Conservation (phyloP, 92 coral and sea anemone genomes). For the Metridium senile region DNA sequence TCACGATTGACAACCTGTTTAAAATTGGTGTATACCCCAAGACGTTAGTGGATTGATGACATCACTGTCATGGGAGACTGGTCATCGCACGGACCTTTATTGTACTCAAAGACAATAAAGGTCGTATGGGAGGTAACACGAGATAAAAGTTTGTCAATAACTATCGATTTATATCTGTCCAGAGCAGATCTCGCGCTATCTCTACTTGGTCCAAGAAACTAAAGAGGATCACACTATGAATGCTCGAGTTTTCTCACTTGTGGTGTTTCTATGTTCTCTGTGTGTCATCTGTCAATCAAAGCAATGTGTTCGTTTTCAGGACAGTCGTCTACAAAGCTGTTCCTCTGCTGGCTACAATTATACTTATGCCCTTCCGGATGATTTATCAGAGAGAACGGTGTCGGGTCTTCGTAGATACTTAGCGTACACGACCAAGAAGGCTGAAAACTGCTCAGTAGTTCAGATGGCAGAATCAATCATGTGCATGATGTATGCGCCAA, state of each 20-base stretch:
- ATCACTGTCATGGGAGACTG: no score
- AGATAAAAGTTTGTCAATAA: no score
- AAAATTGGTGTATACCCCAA: no score
- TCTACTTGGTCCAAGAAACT: neutral
- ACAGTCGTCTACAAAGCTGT: slow-evolving; percentile 29
- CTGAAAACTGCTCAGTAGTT: slow-evolving; percentile 24
- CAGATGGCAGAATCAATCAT: slow-evolving; percentile 32
- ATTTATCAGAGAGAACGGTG: slow-evolving; percentile 1
- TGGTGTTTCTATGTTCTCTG: neutral
- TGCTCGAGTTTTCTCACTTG: neutral
- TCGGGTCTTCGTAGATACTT: neutral
- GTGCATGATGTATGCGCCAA: slow-evolving; percentile 26
- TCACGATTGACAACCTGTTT: no score
- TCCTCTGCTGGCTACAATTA: slow-evolving; percentile 36
- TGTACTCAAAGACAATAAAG: no score
- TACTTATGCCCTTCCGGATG: slow-evolving; percentile 24
- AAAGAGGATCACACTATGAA: neutral
- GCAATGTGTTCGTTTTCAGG: slow-evolving; percentile 33
- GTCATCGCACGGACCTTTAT: no score
- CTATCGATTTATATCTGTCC: no score
- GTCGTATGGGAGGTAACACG: no score
- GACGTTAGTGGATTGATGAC: no score
- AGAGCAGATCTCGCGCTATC: slow-evolving; percentile 14
- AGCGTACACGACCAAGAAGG: neutral
- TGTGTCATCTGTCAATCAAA: slow-evolving; percentile 1